Evolutionary conservation across 2,113 vertebrate species (phyloP), one percentile per base, ranked within the genome.

Genomic region (Fulica atra): DNA sequence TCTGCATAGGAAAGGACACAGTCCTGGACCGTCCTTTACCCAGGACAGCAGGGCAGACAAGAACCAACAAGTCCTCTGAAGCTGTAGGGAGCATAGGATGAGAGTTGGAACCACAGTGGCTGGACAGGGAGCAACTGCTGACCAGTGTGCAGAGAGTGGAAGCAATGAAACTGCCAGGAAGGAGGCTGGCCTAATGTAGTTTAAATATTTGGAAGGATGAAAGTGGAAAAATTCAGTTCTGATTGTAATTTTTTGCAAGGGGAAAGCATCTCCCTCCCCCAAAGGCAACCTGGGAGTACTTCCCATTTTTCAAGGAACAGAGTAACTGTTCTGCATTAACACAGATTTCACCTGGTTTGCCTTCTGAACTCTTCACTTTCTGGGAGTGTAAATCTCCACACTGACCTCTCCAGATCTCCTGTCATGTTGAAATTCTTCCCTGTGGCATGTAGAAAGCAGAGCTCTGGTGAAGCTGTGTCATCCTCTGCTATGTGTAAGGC

Each of bases 271-370:
- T 69, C 23, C 65, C 20, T 77, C 72, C n/a, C 20, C 65, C 74
- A 56, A 9, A 42, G 19, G 19, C 53, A 23, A 17, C 17, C 31
- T 50, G 7, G 29, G 15, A 53, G 42, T 28, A 5, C 42, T 38
- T 19, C 6, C 13, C 42, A 10, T 24, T 60, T 85, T 29, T 56
- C 35, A 36, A 38, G 66, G 44, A 56, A 25, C 36, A 73, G 28
- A 29, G 18, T 23, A 54, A 33, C 16, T 38, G 35, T 1, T 64
- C 54, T 65, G 14, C 33, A 65, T 14, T 0, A 0, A 12, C 21
- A 24, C 6, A 5, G 10, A 36, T 63, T 54, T 72, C 53, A 46
- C 76, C 64, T 20, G 26, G 8, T 71, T 91, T 89, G 29, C 63
- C 46, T 92, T 61, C 16, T 7, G 17, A 38, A 69, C 26, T 57